Evolutionary conservation across 2,113 vertebrate species (phyloP).

Genomic region (Rhea pennata): DNA sequence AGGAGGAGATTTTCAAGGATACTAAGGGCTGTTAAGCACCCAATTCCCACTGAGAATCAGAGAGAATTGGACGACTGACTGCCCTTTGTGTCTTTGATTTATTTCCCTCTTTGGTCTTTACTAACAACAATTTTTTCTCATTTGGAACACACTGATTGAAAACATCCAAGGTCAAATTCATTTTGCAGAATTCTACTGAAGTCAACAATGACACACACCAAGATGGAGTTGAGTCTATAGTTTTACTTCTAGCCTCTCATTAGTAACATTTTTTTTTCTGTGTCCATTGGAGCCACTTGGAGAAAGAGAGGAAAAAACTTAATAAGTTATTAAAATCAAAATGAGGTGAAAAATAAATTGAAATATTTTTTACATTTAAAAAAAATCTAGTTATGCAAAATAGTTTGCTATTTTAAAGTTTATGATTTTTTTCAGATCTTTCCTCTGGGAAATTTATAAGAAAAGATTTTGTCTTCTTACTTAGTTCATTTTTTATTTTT

Average conservation of each 20-base stretch:
- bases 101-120: conserved; percentile 68
- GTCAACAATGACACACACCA: conserved; percentile 52
- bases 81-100: conserved; percentile 72
- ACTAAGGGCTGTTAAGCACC: conserved; percentile 69
- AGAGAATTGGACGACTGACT: conserved; percentile 61
- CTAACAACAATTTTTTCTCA: conserved; percentile 73
- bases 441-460: neutral
- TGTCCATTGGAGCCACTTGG: neutral
- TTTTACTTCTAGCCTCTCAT: conserved; percentile 49
- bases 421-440: neutral
- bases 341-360: neutral
- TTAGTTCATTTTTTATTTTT: neutral
- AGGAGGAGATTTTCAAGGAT: conserved; percentile 63
- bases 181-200: conserved; percentile 59
- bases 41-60: conserved; percentile 67
- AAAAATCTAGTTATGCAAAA: neutral
- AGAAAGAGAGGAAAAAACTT: neutral
- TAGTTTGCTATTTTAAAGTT: neutral
- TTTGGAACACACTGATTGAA: conserved; percentile 69
- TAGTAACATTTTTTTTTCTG: neutral
- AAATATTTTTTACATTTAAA: neutral
- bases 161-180: conserved; percentile 72
- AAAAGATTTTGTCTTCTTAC: neutral
- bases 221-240: conserved; percentile 44
- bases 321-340: neutral